Conservation (phyloP, 1,140 invertebrate species). For the Drosophila pandora region DNA sequence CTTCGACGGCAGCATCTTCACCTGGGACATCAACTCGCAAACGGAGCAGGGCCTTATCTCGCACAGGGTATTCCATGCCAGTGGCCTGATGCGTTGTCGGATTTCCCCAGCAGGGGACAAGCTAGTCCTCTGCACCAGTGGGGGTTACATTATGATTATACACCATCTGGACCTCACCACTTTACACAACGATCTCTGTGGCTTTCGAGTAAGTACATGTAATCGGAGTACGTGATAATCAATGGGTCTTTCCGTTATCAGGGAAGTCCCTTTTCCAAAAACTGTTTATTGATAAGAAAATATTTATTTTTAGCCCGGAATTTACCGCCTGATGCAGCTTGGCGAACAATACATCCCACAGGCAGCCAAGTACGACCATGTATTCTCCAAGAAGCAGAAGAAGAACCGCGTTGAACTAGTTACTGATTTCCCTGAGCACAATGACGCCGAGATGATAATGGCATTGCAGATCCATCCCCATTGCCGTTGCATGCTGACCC, state of each 20-base stretch:
- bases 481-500: constrained; percentile 94
- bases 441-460: constrained; percentile 95
- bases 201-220: constrained; percentile 89
- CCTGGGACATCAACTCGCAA: constrained; percentile 96
- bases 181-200: constrained; percentile 91
- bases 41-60: constrained; percentile 91
- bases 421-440: constrained; percentile 93
- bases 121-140: constrained; percentile 95
- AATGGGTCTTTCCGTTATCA: no score
- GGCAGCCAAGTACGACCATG: constrained; percentile 90
- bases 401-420: constrained; percentile 95
- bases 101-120: constrained; percentile 93
- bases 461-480: constrained; percentile 95
- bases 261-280: not conserved
- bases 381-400: constrained; percentile 90
- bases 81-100: constrained; percentile 92
- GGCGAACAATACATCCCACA: constrained; percentile 91
- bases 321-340: constrained; percentile 95
- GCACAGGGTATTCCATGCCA: constrained; percentile 91
- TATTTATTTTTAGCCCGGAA: constrained; percentile 88
- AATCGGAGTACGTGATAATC: not conserved
- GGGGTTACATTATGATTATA: constrained; percentile 94
- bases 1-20: constrained; percentile 96
- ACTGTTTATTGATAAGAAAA: not conserved
- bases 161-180: constrained; percentile 94